Conservation (phyloP, 2,888 invertebrate genomes). For the Cheilosia pagana region DNA sequence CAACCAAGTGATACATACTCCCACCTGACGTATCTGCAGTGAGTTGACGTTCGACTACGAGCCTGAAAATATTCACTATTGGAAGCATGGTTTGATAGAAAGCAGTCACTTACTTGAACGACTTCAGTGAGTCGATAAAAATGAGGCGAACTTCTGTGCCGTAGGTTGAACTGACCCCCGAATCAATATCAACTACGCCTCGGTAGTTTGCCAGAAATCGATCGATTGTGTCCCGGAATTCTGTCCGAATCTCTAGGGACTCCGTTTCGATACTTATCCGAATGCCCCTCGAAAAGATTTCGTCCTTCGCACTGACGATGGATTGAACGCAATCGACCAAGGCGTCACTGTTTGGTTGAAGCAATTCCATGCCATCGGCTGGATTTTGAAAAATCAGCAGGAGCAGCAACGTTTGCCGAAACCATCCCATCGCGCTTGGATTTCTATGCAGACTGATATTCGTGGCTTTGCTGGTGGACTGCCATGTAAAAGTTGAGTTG, state of each 20-base stretch:
- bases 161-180: neutral
- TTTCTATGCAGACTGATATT: no score
- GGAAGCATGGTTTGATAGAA: neutral
- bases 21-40: neutral
- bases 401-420: neutral
- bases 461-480: no score
- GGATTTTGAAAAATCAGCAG: neutral
- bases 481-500: no score
- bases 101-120: neutral
- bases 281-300: neutral
- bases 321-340: neutral
- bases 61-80: neutral
- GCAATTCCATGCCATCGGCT: neutral
- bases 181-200: neutral
- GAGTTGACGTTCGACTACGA: neutral
- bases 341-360: neutral
- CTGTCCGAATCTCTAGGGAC: neutral
- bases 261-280: neutral
- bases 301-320: neutral
- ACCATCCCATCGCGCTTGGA: neutral
- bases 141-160: neutral
- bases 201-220: neutral
- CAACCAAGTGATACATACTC: neutral
- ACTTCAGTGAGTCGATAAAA: neutral
- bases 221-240: neutral